These are phyloP conservation scores for Eueides isabella DNA, from an alignment of 1,140 invertebrate species.

Conservation along the genomic window DNA sequence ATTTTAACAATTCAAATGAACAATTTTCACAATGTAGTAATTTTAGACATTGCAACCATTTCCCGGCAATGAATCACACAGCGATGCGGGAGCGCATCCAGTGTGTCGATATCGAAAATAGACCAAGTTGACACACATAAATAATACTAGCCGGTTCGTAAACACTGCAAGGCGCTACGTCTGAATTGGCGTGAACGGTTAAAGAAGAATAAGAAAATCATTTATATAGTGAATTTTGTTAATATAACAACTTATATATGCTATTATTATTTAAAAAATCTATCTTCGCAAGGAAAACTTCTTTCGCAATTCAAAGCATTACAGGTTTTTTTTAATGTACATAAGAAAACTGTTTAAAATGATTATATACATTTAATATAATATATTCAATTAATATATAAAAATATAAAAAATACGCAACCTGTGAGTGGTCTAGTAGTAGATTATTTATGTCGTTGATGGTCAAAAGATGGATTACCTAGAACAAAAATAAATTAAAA, in stretches of 20 bases:
- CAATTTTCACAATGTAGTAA: background rate
- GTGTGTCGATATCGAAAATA: conserved; percentile 66
- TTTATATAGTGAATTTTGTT: background rate
- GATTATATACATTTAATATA: no score
- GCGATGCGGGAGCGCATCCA: conserved; percentile 53
- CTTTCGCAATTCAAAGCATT: no score
- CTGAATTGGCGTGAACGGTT: conserved; percentile 40
- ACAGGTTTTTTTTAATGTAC: no score
- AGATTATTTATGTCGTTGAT: background rate
- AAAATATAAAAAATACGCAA: background rate
- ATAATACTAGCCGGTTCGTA: conserved; percentile 71
- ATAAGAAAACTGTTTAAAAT: no score
- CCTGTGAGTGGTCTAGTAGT: background rate
- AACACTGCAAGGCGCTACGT: conserved; percentile 56
- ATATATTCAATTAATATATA: no score
- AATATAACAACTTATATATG: background rate
- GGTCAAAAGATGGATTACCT: conserved; percentile 20
- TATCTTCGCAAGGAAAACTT: no score
- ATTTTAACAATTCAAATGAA: background rate
- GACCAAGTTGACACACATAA: conserved; percentile 76
- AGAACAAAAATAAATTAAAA: conserved; percentile 24
- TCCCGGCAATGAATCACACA: conserved; percentile 58
- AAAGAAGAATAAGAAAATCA: background rate
- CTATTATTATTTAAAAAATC: no score
- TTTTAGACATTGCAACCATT: conserved; percentile 52